Evolutionary conservation across 2,888 invertebrate genomes (phyloP), one percentile per base, ranked within the genome.

Genomic region (Vannuccia rotundouncinata): DNA sequence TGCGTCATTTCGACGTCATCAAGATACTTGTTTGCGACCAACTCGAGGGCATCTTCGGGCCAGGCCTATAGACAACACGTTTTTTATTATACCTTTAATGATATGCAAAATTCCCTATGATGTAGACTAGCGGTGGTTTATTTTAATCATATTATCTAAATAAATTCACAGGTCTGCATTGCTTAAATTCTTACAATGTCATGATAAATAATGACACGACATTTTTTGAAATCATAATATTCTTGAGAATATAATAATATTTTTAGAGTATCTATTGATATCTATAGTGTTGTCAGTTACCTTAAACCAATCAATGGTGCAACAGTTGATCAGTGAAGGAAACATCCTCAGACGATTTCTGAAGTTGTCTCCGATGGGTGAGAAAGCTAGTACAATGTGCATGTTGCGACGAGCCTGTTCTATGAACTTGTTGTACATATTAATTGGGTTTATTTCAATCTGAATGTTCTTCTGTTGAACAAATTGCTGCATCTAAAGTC

Each of bases 61-160:
- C 88, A 88, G 0, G 86, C 85, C 86, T 93, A 92, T 0, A 82
- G 82, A 66, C 28, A 25, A 75, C n/a, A 13, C 10, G 10, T n/a
- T 74, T n/a, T n/a, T n/a, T n/a, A n/a, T n/a, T n/a, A n/a, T n/a
- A n/a, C n/a, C n/a, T n/a, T n/a, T n/a, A n/a, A n/a, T n/a, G n/a
- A n/a, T n/a, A n/a, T n/a, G n/a, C n/a, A n/a, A n/a, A n/a, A n/a
- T n/a, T n/a, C n/a, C n/a, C n/a, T n/a, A n/a, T n/a, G n/a, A n/a
- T n/a, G n/a, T n/a, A n/a, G n/a, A n/a, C n/a, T n/a, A n/a, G n/a
- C n/a, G n/a, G n/a, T n/a, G n/a, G n/a, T n/a, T n/a, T n/a, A n/a
- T n/a, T n/a, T n/a, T n/a, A n/a, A n/a, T n/a, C n/a, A n/a, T n/a
- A n/a, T n/a, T n/a, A n/a, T n/a, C n/a, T n/a, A n/a, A n/a, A n/a